Conservation (phyloP, 2,797 vertebrate genomes). For the Sebastes taczanowskii region DNA sequence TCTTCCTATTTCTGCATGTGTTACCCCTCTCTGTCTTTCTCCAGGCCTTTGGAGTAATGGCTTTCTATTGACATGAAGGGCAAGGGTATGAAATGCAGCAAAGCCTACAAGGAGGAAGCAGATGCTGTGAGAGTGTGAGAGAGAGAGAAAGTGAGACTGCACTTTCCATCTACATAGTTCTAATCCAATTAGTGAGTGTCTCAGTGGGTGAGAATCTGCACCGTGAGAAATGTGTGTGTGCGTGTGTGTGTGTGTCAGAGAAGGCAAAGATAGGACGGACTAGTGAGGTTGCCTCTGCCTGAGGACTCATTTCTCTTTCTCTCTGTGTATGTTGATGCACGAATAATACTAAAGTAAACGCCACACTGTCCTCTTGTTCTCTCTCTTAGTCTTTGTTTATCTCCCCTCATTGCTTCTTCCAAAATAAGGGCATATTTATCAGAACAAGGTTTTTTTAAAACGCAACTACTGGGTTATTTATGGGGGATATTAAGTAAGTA, state of each 20-base stretch:
- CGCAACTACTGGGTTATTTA: not conserved
- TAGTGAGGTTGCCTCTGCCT: constrained; percentile 5
- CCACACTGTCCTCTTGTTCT: not conserved
- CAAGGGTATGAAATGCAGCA: constrained; percentile 5
- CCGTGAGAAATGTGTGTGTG: not conserved
- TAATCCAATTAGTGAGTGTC: constrained; percentile 57
- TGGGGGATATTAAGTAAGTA: not conserved
- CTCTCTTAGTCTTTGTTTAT: not conserved
- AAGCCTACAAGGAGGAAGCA: not conserved
- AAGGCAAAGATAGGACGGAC: not conserved
- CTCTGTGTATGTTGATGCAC: not conserved
- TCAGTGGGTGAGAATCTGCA: constrained; percentile 34
- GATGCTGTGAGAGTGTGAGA: not conserved
- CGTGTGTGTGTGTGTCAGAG: not conserved
- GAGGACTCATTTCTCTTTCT: constrained; percentile 7
- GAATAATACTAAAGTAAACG: not conserved
- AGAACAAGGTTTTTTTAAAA: not conserved
- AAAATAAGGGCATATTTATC: not conserved
- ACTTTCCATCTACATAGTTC: constrained; percentile 45
- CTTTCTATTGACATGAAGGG: constrained; percentile 19
- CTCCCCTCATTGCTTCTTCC: not conserved
- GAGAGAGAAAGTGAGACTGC: not conserved
- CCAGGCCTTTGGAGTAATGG: not conserved
- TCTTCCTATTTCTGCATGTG: not conserved
- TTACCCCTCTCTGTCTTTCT: not conserved